These are phyloP conservation scores for Peromyscus aztecus DNA, from an alignment of 2,797 vertebrate species.

Conservation along the genomic window DNA sequence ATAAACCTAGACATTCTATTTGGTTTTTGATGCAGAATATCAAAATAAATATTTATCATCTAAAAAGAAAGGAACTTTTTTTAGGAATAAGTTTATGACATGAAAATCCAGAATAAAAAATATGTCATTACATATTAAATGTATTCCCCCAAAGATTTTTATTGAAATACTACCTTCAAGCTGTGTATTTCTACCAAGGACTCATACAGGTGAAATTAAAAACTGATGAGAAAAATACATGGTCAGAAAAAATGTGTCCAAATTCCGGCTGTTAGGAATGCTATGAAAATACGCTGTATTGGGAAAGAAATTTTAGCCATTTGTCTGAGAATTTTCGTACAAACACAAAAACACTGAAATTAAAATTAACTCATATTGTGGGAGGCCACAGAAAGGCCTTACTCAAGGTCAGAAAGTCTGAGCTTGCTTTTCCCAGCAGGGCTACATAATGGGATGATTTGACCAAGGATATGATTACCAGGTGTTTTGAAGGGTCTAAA, in stretches of 20 bases:
- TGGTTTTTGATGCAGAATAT: slow-evolving; percentile 27
- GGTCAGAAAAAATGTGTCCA: neutral
- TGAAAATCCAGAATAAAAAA: neutral
- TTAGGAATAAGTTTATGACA: neutral
- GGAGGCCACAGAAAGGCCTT: no score
- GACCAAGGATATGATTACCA: no score
- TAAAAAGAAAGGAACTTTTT: neutral
- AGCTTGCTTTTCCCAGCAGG: no score
- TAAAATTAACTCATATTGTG: neutral
- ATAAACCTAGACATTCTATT: neutral
- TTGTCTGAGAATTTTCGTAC: neutral
- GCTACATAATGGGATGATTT: no score
- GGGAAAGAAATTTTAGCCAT: neutral
- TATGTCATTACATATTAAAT: neutral
- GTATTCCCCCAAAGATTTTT: neutral
- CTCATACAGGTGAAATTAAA: neutral
- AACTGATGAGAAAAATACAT: neutral
- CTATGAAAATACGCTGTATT: neutral
- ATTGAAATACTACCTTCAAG: no score
- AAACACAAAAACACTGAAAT: neutral
- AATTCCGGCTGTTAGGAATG: neutral
- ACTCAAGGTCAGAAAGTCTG: no score
- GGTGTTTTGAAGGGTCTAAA: no score
- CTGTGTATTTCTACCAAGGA: rapidly evolving
- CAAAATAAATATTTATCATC: neutral